Percentiles rank a stretch among this genome's conserved stretches.
phyloP scores from a whole-genome alignment of 2,888 invertebrate genomes.

The Diplazon laetatorius region DNA sequence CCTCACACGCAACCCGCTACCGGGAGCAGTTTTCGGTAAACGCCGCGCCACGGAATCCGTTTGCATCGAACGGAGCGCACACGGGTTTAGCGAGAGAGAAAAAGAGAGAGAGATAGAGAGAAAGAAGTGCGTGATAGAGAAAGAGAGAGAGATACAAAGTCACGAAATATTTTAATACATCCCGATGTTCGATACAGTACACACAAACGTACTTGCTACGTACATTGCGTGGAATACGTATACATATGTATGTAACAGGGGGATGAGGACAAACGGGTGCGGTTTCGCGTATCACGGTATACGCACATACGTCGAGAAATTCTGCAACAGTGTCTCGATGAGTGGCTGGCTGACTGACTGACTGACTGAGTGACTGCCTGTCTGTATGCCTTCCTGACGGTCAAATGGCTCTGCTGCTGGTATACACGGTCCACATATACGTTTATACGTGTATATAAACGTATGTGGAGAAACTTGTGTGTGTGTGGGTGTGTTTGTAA shows the following conservation, averaged over 20 bases:
- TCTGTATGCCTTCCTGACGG: slow-evolving; percentile 26
- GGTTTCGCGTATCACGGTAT: not conserved
- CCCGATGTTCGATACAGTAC: slow-evolving; percentile 42
- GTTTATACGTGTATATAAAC: not conserved
- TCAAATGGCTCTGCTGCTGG: slow-evolving; percentile 28
- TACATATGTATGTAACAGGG: no score
- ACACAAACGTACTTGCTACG: not conserved
- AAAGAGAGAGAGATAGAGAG: no score
- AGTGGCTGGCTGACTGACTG: slow-evolving; percentile 43
- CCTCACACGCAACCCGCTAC: slow-evolving; percentile 58
- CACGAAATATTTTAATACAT: slow-evolving; percentile 53
- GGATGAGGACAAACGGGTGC: not conserved
- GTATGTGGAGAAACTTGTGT: not conserved
- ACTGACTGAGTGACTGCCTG: slow-evolving; percentile 40
- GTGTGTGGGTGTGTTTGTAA: not conserved
- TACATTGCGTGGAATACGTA: slow-evolving; percentile 2
- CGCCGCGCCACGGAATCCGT: slow-evolving; percentile 46
- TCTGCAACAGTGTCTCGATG: slow-evolving; percentile 21
- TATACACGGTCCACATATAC: not conserved
- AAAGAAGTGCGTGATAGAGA: no score
- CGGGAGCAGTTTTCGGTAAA: slow-evolving; percentile 61
- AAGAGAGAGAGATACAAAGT: no score
- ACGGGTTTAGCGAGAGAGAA: slow-evolving; percentile 14
- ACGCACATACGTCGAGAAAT: not conserved
- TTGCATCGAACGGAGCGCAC: slow-evolving; percentile 22